Conservation (phyloP, 2,113 vertebrate species). For the Camelus bactrianus region DNA sequence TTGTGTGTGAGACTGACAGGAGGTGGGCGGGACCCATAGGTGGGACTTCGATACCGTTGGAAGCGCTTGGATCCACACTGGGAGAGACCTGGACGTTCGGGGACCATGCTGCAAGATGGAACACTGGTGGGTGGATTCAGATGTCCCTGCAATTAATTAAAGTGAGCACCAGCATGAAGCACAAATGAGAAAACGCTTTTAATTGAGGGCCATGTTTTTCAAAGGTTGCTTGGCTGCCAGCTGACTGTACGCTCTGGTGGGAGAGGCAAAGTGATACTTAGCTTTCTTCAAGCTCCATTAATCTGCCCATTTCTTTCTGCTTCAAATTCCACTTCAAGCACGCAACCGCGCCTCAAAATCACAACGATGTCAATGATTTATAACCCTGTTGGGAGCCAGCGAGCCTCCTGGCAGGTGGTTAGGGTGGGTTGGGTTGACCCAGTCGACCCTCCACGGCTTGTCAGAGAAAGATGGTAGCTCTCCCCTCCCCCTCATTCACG, state of each 20-base stretch:
- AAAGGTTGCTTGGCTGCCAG: neutral
- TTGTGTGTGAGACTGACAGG: neutral
- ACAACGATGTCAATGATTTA: constrained; percentile 65
- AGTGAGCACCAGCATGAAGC: neutral
- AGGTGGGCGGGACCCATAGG: neutral
- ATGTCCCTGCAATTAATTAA: neutral
- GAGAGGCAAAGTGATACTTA: neutral
- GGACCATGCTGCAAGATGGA: neutral
- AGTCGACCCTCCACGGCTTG: fast-evolving
- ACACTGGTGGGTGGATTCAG: constrained; percentile 11
- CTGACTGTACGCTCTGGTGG: neutral
- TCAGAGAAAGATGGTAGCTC: neutral
- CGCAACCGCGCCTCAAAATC: constrained; percentile 42
- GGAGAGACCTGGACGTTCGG: neutral
- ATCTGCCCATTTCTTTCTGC: constrained; percentile 72
- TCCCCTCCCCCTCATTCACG: fast-evolving
- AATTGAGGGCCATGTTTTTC: constrained; percentile 22
- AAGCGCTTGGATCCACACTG: too few relatives aligned
- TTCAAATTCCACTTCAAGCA: constrained; percentile 71
- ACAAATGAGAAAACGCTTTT: neutral
- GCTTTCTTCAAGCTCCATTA: constrained; percentile 71
- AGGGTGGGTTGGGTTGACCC: neutral
- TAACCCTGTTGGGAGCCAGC: constrained; percentile 24
- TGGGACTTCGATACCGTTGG: fast-evolving
- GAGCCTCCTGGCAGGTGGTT: neutral